These are phyloP conservation scores for Gila robusta DNA, from an alignment of 2,797 vertebrate genomes.

Conservation along the genomic window DNA sequence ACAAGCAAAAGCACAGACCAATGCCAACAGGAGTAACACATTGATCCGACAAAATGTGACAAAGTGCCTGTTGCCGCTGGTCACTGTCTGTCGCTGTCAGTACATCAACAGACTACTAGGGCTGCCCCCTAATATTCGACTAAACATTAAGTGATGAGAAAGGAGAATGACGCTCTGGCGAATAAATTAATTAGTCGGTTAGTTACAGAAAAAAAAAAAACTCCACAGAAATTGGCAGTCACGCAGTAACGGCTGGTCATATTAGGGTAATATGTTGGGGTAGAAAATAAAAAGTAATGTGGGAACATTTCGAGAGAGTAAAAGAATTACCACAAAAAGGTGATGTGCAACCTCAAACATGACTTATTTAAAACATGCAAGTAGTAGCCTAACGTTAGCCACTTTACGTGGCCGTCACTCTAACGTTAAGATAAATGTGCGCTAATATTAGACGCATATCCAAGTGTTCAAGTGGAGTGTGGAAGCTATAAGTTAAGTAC, in stretches of 20 bases:
- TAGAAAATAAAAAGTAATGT: background rate
- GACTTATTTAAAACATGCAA: background rate
- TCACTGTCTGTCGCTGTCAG: background rate
- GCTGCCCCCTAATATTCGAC: background rate
- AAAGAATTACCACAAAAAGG: background rate
- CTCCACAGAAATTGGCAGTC: background rate
- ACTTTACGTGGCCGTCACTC: background rate
- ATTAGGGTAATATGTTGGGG: background rate
- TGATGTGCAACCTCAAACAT: background rate
- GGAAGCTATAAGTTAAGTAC: background rate
- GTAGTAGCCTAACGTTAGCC: background rate
- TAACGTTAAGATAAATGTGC: background rate
- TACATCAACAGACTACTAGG: background rate
- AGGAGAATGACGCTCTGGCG: too few relatives aligned
- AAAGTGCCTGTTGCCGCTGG: too few relatives aligned
- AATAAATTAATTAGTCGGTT: background rate
- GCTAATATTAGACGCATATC: background rate
- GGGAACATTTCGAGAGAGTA: background rate
- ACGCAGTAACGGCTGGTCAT: background rate
- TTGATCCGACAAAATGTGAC: too few relatives aligned
- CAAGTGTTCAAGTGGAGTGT: background rate
- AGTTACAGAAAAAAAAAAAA: background rate
- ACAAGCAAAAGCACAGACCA: too few relatives aligned
- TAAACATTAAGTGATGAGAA: background rate
- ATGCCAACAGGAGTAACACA: too few relatives aligned